Evolutionary conservation across 2,113 vertebrate species (phyloP).

Genomic region (Hyperopisus bebe): DNA sequence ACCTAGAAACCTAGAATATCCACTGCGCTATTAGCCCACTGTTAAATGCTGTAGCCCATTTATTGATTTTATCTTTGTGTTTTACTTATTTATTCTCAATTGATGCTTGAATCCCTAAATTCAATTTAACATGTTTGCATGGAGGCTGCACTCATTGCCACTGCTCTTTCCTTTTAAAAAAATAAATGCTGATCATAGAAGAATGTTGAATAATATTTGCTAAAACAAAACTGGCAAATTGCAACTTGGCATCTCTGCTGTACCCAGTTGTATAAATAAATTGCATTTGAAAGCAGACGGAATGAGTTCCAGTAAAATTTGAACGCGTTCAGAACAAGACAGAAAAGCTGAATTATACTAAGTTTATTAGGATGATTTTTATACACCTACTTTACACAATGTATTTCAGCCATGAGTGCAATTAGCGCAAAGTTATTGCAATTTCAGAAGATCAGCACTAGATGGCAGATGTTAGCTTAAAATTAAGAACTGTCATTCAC

Average conservation of each 20-base stretch:
- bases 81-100: not conserved
- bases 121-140: not conserved
- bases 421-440: not conserved
- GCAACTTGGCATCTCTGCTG: not conserved
- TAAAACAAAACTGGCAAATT: not conserved
- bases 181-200: not conserved
- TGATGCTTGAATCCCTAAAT: not conserved
- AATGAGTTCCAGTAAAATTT: not conserved
- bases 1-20: not conserved
- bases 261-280: not conserved
- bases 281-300: not conserved
- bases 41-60: not conserved
- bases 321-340: not conserved
- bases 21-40: not conserved
- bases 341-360: not conserved
- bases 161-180: not conserved
- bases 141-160: not conserved
- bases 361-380: not conserved
- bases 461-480: constrained; percentile 6
- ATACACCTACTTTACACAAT: not conserved
- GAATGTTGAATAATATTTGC: not conserved
- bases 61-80: not conserved
- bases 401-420: not conserved
- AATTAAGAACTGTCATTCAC: not conserved
- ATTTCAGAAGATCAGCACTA: constrained; percentile 3